phyloP scores from a whole-genome alignment of 2,797 vertebrate species.

The Sebastes trivittatus region DNA sequence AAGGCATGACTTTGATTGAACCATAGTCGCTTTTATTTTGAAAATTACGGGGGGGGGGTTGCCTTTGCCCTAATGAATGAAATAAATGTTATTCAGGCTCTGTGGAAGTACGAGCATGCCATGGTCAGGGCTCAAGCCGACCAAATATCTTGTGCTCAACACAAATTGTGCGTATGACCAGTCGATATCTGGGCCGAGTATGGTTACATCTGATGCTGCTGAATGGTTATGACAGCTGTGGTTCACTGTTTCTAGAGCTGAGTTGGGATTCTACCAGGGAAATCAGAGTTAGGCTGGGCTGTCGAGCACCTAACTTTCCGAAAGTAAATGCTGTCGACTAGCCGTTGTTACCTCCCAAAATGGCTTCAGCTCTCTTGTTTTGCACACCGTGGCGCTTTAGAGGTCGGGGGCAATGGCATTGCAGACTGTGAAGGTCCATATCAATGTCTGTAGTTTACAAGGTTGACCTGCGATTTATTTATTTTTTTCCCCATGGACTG shows the following conservation, averaged over 20 bases:
- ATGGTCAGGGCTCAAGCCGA: background rate
- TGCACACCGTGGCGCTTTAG: conserved; percentile 20
- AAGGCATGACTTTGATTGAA: background rate
- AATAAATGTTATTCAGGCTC: background rate
- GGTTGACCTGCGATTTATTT: conserved; percentile 10
- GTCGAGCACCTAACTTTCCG: background rate
- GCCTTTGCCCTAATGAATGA: background rate
- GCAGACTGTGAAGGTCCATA: conserved; percentile 48
- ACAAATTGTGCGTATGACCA: background rate
- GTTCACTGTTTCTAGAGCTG: conserved; percentile 3
- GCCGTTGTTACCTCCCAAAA: background rate
- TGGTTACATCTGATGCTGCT: conserved; percentile 24
- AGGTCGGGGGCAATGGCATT: background rate
- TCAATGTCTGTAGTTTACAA: conserved; percentile 53
- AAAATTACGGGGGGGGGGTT: background rate
- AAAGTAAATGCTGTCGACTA: background rate
- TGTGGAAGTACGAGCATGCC: background rate
- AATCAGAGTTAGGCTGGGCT: background rate
- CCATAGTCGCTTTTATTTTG: background rate
- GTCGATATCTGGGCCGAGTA: background rate
- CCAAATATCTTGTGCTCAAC: conserved; percentile 5
- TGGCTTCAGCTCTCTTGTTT: conserved; percentile 19
- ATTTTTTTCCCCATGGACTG: background rate
- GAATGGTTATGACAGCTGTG: background rate
- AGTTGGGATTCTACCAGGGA: conserved; percentile 3